phyloP scores from a whole-genome alignment of 2,797 vertebrate genomes.

The Heterohyrax brucei region DNA sequence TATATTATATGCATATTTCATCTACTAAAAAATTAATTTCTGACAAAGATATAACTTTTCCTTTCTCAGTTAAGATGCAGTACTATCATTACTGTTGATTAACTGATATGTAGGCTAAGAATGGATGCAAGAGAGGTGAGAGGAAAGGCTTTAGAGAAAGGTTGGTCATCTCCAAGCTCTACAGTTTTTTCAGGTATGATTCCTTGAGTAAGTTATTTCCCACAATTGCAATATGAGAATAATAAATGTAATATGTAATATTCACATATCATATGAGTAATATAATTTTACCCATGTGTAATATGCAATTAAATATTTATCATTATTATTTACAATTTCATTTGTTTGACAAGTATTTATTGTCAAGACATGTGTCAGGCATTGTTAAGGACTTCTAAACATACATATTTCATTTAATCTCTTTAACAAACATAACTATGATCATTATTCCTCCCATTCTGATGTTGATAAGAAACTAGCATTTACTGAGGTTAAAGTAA shows the following conservation, averaged over 20 bases:
- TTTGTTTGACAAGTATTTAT: neutral
- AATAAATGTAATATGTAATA: neutral
- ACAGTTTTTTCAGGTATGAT: neutral
- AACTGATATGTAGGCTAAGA: neutral
- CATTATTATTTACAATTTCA: neutral
- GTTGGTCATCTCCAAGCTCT: neutral
- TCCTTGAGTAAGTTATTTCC: neutral
- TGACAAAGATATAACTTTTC: neutral
- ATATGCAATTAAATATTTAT: neutral
- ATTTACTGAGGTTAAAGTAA: neutral
- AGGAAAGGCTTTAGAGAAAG: neutral
- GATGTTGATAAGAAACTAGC: neutral
- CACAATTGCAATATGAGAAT: conserved; percentile 1
- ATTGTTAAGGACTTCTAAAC: neutral
- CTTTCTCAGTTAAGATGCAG: neutral
- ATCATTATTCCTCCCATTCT: neutral
- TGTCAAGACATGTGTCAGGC: neutral
- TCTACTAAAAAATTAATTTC: neutral
- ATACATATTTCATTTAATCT: neutral
- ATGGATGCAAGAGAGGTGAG: neutral
- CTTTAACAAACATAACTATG: neutral
- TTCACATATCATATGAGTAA: no score
- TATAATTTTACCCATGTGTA: neutral
- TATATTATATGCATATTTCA: neutral
- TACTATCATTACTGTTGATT: neutral